Conservation (phyloP, 2,113 vertebrate species). For the Lontra canadensis region DNA sequence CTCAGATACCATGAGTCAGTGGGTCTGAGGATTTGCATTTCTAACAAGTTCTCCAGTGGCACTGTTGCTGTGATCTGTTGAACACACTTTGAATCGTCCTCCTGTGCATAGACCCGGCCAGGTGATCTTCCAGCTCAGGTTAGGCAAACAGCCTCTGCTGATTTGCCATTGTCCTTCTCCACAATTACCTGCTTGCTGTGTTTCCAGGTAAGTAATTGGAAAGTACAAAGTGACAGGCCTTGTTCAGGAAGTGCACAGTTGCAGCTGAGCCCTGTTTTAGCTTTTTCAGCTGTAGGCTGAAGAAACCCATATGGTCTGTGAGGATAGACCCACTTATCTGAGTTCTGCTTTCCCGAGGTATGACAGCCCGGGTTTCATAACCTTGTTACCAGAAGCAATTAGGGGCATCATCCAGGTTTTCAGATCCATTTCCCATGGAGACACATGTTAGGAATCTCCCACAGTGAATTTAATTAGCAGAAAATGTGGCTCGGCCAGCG, state of each 20-base stretch:
- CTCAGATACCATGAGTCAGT: background rate
- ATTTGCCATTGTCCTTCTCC: background rate
- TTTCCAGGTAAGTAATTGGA: conserved; percentile 49
- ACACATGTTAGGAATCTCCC: conserved; percentile 79
- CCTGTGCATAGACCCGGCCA: background rate
- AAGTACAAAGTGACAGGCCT: conserved; percentile 19
- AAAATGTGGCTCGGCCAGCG: conserved; percentile 59
- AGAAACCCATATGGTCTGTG: conserved; percentile 33
- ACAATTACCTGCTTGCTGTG: background rate
- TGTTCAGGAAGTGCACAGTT: background rate
- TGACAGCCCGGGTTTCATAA: conserved; percentile 68
- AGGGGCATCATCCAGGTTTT: conserved; percentile 80
- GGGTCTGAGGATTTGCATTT: background rate
- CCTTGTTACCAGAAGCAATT: conserved; percentile 84
- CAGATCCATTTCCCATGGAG: conserved; percentile 75
- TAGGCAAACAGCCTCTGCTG: background rate
- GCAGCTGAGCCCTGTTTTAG: background rate
- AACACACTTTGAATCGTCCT: background rate
- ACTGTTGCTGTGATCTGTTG: background rate
- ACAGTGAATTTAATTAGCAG: conserved; percentile 85
- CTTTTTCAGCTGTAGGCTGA: conserved; percentile 10
- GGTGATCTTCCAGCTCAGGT: background rate
- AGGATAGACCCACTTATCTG: conserved; percentile 6
- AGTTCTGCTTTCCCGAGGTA: conserved; percentile 53
- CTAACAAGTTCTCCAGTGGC: background rate